These are phyloP conservation scores for Mus caroli DNA, from an alignment of 2,797 vertebrate genomes.

Conservation along the genomic window DNA sequence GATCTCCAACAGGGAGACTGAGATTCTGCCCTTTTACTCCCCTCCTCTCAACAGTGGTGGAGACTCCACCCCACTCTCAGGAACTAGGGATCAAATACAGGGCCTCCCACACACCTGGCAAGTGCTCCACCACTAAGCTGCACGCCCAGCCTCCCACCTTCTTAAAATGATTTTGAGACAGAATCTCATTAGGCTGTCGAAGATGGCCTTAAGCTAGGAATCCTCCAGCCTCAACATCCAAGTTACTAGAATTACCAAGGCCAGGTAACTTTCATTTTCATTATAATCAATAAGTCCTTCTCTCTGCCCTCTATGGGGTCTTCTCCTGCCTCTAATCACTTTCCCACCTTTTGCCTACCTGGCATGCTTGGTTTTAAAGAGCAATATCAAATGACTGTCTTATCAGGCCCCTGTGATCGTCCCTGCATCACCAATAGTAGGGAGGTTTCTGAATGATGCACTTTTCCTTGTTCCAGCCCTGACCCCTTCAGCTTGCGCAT, in stretches of 20 bases:
- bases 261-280: not conserved
- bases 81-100: not conserved
- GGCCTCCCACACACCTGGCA: not conserved
- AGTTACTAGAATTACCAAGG: not conserved
- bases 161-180: not conserved
- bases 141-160: not conserved
- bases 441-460: not conserved
- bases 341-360: not conserved
- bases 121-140: not conserved
- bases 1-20: not conserved
- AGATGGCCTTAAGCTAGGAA: not conserved
- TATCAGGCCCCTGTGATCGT: not conserved
- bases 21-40: not conserved
- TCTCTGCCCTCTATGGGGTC: not conserved
- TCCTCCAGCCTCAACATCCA: not conserved
- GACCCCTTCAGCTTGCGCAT: accelerated
- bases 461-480: not conserved
- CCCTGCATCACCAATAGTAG: accelerated
- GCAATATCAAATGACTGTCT: not conserved
- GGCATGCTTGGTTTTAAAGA: not conserved
- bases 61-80: too few species aligned
- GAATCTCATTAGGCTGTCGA: not conserved
- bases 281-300: not conserved
- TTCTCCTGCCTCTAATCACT: not conserved
- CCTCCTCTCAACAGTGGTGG: not conserved